Percentiles rank a stretch among this genome's conserved stretches.
Conservation (phyloP, 92 coral and sea anemone species). For the Chrysogorgia sp. region DNA sequence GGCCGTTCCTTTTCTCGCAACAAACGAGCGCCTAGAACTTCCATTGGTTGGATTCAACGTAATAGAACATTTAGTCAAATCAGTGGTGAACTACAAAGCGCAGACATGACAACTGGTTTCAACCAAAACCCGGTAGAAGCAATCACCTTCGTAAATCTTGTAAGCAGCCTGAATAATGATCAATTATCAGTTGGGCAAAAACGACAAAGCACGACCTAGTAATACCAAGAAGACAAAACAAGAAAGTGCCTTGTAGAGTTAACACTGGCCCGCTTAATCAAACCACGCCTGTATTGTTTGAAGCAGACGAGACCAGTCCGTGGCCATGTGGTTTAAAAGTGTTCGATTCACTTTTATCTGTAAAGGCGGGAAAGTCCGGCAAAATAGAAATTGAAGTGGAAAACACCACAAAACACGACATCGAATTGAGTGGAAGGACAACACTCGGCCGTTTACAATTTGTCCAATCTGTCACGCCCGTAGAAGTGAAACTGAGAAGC, state of each 20-base stretch:
- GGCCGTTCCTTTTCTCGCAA: slow-evolving; percentile 64
- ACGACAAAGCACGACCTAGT: slow-evolving; percentile 8
- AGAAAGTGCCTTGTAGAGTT: background rate
- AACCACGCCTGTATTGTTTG: slow-evolving; percentile 49
- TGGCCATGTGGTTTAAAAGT: slow-evolving; percentile 44
- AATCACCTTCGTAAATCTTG: slow-evolving; percentile 1
- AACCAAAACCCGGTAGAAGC: slow-evolving; percentile 20
- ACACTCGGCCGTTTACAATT: slow-evolving; percentile 58
- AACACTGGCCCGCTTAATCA: slow-evolving; percentile 2
- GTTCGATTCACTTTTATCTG: slow-evolving; percentile 39
- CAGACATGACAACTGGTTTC: slow-evolving; percentile 29
- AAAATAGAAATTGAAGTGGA: slow-evolving; percentile 53
- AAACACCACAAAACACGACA: slow-evolving; percentile 65
- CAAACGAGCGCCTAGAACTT: slow-evolving; percentile 62
- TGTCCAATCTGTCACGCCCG: slow-evolving; percentile 68
- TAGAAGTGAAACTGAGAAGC: slow-evolving; percentile 47
- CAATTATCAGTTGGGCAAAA: slow-evolving; percentile 3
- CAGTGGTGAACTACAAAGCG: background rate
- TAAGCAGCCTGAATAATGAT: background rate
- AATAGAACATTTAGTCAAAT: slow-evolving; percentile 63
- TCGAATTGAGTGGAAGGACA: slow-evolving; percentile 45
- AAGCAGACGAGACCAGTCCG: slow-evolving; percentile 50
- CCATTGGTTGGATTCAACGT: slow-evolving; percentile 72
- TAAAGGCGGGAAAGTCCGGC: slow-evolving; percentile 57
- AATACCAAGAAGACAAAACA: background rate